Base-by-base conservation (phyloP, 2,113 vertebrate genomes). In the Monopterus albus region DNA sequence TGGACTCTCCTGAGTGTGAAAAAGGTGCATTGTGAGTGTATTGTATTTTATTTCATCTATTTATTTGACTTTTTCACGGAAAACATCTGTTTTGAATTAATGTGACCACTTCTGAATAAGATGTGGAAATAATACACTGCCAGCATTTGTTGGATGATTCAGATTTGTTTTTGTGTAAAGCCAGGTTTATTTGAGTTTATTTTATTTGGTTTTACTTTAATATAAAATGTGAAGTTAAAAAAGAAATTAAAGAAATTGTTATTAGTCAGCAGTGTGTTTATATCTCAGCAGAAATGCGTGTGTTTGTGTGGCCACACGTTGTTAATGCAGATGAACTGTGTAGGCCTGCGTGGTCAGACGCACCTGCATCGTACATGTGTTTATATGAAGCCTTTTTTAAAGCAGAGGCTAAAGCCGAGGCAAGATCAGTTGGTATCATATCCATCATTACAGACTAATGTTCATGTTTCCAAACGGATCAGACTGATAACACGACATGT, bases 231-330 rank as follows among this genome's bases (percentile, higher is more conserved):
- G 2, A 49, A 38, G 8, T 28, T n/a, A 2, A 21, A 13, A 18
- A 10, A 1, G n/a, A 21, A 23, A 5, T 17, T 6, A 39, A 17
- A 2, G 2, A 2, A 25, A 42, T 6, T 59, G 14, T 15, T 8
- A 3, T 35, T 58, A n/a, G n/a, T 58, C 12, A 35, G 13, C 23
- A 5, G 28, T 33, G 63, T 63, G 71, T 25, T 60, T 5, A 17
- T 12, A 23, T 36, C 40, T 29, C 55, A 47, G 56, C 57, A 42
- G 28, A 9, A 31, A 31, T 59, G 53, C 47, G 61, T 71, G 68
- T 72, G 69, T 56, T 2, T 61, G 28, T 17, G 68, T 42, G 72
- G 85, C 78, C 83, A 75, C 78, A 51, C 38, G 28, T 59, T 67
- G 43, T 17, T 45, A 2, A 65, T 75, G 79, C 76, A 74, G 64